Conservation (phyloP, 2,797 vertebrate genomes). For the Chiroxiphia lanceolata region DNA sequence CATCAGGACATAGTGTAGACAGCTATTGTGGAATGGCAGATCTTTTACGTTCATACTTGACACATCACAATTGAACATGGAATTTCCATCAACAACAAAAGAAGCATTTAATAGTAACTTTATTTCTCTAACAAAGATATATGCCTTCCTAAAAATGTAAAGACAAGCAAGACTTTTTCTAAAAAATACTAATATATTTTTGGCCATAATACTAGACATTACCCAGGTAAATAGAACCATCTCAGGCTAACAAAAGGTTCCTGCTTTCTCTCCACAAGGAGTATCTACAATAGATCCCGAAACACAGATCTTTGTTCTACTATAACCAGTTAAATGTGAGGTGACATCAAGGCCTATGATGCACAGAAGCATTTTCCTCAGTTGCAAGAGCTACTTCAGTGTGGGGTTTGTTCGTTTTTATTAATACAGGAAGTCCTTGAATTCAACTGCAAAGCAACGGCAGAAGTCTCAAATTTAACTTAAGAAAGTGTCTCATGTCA, state of each 20-base stretch:
- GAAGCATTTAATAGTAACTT: not conserved
- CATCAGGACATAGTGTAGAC: not conserved
- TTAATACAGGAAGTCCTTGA: not conserved
- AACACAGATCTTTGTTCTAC: not conserved
- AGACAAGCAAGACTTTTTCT: not conserved
- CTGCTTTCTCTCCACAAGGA: not conserved
- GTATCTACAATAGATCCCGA: not conserved
- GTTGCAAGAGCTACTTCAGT: not conserved
- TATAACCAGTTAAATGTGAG: not conserved
- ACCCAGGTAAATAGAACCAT: not conserved
- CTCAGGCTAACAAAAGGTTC: not conserved
- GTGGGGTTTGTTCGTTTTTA: not conserved
- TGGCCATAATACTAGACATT: conserved; percentile 5
- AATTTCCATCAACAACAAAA: not conserved
- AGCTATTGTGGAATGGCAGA: not conserved
- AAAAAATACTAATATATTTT: not conserved
- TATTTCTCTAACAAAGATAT: not conserved
- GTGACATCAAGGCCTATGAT: not conserved
- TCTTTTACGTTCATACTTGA: not conserved
- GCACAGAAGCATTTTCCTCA: not conserved
- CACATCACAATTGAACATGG: not conserved
- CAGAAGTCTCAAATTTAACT: not conserved
- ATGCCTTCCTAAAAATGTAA: not conserved
- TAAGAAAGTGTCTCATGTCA: not conserved
- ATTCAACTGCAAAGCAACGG: not conserved